These are phyloP conservation scores for Nesospiza acunhae DNA, from an alignment of 2,113 vertebrate species.

Conservation along the genomic window DNA sequence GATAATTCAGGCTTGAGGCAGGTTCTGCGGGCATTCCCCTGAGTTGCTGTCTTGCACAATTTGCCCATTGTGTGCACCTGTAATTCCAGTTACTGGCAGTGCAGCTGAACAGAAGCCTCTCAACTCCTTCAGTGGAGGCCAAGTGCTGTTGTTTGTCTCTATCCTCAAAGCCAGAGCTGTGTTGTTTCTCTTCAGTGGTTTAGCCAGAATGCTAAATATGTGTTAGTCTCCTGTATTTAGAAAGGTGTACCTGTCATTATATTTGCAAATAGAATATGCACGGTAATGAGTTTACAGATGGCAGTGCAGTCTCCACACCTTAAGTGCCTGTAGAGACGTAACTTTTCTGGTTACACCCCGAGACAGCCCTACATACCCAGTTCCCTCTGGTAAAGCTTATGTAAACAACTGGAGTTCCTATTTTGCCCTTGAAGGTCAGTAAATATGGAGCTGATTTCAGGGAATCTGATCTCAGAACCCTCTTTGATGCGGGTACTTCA, in stretches of 20 bases:
- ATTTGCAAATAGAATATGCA: neutral
- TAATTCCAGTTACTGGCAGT: neutral
- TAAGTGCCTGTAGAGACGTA: neutral
- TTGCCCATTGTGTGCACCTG: neutral
- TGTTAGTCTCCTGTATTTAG: neutral
- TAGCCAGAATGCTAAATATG: neutral
- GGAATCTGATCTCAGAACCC: conserved; percentile 21
- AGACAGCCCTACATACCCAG: neutral
- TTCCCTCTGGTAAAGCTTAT: neutral
- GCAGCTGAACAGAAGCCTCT: neutral
- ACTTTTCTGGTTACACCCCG: neutral
- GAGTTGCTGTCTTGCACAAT: neutral
- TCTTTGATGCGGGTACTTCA: neutral
- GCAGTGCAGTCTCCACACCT: neutral
- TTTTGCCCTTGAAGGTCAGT: conserved; percentile 24
- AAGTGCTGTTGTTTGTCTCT: neutral
- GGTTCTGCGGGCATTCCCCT: neutral
- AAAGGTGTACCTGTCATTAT: neutral
- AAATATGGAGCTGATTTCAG: conserved; percentile 29
- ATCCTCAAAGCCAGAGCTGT: neutral
- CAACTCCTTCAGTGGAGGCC: neutral
- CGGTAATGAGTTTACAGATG: neutral
- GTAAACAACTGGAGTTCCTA: conserved; percentile 34
- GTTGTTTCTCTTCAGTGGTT: neutral
- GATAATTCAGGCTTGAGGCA: neutral